These are phyloP conservation scores for Theristicus caerulescens DNA, from an alignment of 2,113 vertebrate genomes.

Conservation along the genomic window DNA sequence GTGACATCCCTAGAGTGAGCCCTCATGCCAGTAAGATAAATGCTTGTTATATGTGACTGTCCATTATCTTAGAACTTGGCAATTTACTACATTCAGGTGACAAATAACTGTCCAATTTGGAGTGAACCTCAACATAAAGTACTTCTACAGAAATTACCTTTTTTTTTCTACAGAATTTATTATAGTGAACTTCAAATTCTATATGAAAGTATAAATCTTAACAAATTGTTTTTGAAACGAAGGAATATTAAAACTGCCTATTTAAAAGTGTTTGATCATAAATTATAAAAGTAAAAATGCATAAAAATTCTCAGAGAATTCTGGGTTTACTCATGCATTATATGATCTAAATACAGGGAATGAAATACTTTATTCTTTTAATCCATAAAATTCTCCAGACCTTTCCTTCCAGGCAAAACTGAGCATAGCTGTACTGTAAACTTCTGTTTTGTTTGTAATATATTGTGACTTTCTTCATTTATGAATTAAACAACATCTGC, in stretches of 20 bases:
- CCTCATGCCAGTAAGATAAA: not conserved
- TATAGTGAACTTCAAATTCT: not conserved
- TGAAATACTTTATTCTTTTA: not conserved
- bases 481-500: not conserved
- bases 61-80: not conserved
- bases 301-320: not conserved
- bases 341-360: not conserved
- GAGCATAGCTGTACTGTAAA: not conserved
- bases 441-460: not conserved
- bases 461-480: not conserved
- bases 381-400: not conserved
- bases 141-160: not conserved
- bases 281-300: not conserved
- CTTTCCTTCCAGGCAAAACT: not conserved
- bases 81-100: not conserved
- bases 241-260: not conserved
- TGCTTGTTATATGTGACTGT: not conserved
- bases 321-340: not conserved
- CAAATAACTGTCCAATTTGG: not conserved
- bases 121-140: not conserved
- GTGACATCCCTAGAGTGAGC: not conserved
- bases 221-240: not conserved
- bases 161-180: not conserved
- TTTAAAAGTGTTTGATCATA: not conserved
- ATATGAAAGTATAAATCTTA: not conserved